These are phyloP conservation scores for Tupiocoris notatus DNA, from an alignment of 2,888 invertebrate genomes.

Conservation along the genomic window DNA sequence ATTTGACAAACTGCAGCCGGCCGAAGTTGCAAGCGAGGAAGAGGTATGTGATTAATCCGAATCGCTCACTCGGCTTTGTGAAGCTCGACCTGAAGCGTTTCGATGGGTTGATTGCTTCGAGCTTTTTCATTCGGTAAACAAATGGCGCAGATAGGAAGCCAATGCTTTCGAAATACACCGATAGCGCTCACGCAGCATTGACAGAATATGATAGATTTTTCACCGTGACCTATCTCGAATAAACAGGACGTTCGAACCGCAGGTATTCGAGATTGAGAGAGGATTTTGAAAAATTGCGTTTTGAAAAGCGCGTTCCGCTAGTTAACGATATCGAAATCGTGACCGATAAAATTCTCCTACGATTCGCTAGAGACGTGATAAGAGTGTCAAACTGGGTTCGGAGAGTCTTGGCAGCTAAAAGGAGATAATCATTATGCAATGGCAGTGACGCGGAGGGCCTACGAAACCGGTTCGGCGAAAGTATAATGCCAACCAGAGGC, in stretches of 20 bases:
- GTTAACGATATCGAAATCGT: slow-evolving; percentile 7
- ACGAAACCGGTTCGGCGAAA: background rate
- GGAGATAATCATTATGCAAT: background rate
- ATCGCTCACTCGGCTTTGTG: background rate
- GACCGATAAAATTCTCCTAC: background rate
- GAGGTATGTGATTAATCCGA: background rate
- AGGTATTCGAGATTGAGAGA: too few relatives aligned
- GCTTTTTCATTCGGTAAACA: background rate
- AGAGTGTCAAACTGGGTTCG: background rate
- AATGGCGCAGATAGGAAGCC: background rate
- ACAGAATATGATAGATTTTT: background rate
- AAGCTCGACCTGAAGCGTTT: background rate
- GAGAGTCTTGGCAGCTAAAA: background rate
- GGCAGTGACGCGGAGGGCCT: background rate
- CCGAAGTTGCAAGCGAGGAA: background rate
- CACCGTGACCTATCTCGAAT: background rate
- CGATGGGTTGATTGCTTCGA: background rate
- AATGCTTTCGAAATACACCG: background rate
- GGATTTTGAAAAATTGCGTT: too few relatives aligned
- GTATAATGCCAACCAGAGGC: background rate
- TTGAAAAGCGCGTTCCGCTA: too few relatives aligned
- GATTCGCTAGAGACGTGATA: background rate
- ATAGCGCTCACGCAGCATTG: background rate
- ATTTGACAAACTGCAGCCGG: background rate
- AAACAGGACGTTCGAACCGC: too few relatives aligned